Conservation (phyloP, 2,888 invertebrate species). For the Pantelozetes paolii region DNA sequence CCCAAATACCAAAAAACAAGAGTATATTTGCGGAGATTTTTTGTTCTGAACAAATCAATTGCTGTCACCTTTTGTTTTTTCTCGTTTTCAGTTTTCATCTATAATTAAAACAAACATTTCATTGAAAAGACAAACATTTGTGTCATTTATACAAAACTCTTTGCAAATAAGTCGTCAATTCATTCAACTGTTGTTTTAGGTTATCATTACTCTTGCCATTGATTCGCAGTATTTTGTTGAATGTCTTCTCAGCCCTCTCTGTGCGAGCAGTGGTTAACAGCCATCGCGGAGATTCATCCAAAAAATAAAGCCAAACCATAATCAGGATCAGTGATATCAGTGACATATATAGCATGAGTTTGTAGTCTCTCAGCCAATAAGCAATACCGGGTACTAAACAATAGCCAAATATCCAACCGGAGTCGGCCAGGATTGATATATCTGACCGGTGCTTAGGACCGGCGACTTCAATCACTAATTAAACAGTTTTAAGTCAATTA, state of each 20-base stretch:
- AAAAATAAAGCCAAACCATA: conserved; percentile 28
- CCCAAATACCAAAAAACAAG: conserved; percentile 47
- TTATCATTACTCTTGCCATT: conserved; percentile 24
- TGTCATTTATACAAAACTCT: neutral
- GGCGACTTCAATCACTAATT: neutral
- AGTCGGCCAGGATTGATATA: neutral
- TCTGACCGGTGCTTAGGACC: conserved; percentile 32
- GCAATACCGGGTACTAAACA: conserved; percentile 28
- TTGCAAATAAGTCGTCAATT: neutral
- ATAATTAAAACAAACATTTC: neutral
- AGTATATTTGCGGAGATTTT: conserved; percentile 33
- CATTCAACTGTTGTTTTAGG: conserved; percentile 12
- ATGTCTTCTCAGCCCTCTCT: conserved; percentile 9
- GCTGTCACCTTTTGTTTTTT: neutral
- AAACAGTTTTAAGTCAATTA: neutral
- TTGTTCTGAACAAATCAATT: conserved; percentile 30
- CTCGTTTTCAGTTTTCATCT: neutral
- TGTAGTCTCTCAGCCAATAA: conserved; percentile 28
- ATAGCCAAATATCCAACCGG: conserved; percentile 39
- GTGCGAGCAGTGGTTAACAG: neutral
- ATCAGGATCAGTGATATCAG: neutral
- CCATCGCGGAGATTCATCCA: conserved; percentile 41
- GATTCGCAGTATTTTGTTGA: conserved; percentile 2
- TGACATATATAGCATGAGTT: neutral
- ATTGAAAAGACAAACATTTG: neutral